Evolutionary conservation across 2,888 invertebrate species (phyloP).

Genomic region (Amiota communis): DNA sequence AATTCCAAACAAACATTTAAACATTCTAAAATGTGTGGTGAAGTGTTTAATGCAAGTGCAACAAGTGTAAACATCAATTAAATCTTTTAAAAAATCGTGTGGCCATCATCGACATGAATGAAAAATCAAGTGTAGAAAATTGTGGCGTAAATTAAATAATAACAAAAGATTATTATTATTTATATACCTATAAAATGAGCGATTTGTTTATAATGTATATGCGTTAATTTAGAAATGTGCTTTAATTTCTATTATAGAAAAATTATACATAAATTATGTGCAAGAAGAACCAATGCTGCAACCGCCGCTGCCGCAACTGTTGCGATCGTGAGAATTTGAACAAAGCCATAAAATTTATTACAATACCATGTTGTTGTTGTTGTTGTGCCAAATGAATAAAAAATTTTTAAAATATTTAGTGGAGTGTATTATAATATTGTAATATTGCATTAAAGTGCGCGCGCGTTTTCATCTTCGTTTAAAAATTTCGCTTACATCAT

Average conservation of each 20-base stretch:
- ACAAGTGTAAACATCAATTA: conserved; percentile 23
- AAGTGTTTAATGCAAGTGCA: conserved; percentile 22
- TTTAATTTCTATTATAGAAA: not conserved
- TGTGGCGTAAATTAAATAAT: conserved; percentile 22
- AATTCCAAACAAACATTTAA: conserved; percentile 34
- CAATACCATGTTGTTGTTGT: conserved; percentile 31
- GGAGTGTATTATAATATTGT: conserved; percentile 49
- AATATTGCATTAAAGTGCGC: not conserved
- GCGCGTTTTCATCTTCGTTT: not conserved
- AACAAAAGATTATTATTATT: not conserved
- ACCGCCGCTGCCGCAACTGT: not conserved
- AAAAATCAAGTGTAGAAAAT: conserved; percentile 6
- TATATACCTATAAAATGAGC: not conserved
- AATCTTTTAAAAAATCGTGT: conserved; percentile 54
- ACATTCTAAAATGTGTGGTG: conserved; percentile 36
- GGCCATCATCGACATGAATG: conserved; percentile 48
- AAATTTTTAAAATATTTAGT: too few relatives aligned
- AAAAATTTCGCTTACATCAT: not conserved
- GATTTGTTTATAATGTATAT: not conserved
- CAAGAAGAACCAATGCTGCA: not conserved
- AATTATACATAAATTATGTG: conserved; percentile 2
- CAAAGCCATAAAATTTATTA: conserved; percentile 37
- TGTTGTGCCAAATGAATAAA: too few relatives aligned
- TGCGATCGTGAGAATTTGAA: conserved; percentile 29
- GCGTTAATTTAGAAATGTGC: not conserved